phyloP scores from a whole-genome alignment of 2,113 vertebrate genomes.

The Apus apus region DNA sequence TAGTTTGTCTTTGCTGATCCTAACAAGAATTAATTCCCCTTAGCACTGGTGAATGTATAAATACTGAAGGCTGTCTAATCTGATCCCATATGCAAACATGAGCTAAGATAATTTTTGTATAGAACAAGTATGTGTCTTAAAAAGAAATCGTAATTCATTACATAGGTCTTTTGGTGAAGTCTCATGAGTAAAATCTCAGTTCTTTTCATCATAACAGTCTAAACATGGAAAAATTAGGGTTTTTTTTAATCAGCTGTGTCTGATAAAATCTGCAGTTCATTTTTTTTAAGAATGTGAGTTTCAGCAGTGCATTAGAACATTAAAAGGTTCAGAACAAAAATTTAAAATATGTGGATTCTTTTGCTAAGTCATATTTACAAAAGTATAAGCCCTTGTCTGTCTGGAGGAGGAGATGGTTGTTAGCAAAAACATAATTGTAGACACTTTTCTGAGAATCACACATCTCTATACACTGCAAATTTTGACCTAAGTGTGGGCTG shows the following conservation, averaged over 20 bases:
- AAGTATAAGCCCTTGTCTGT: neutral
- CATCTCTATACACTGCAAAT: neutral
- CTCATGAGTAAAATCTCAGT: neutral
- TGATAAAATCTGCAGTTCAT: neutral
- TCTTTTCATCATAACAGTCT: neutral
- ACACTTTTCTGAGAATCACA: neutral
- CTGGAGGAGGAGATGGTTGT: neutral
- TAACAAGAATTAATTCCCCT: slow-evolving; percentile 73
- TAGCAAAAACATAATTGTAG: neutral
- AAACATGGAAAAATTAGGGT: neutral
- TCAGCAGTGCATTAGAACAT: neutral
- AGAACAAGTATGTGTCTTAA: neutral
- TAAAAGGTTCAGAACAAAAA: neutral
- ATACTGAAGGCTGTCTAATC: neutral
- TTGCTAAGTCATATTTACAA: neutral
- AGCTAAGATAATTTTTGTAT: neutral
- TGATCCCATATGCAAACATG: neutral
- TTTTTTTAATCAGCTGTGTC: neutral
- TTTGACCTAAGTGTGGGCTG: neutral
- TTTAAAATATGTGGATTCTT: neutral
- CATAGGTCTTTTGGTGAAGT: neutral
- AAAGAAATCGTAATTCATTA: slow-evolving; percentile 4
- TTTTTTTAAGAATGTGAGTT: neutral
- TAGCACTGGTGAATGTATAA: slow-evolving; percentile 48
- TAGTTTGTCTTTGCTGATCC: slow-evolving; percentile 73